phyloP scores from a whole-genome alignment of 2,888 invertebrate genomes.

The Acronicta aceris region DNA sequence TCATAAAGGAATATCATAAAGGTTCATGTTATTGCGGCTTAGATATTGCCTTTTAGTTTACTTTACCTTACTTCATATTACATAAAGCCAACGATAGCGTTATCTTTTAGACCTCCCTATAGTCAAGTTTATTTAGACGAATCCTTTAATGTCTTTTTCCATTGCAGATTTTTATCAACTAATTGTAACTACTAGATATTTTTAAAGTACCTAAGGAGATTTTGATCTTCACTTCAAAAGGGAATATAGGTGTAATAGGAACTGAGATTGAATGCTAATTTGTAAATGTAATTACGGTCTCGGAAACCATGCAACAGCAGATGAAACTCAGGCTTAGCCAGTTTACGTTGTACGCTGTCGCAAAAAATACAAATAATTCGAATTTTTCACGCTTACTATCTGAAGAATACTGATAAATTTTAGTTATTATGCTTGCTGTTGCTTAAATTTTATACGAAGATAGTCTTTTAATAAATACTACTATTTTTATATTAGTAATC shows the following conservation, averaged over 20 bases:
- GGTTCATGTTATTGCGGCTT: slow-evolving; percentile 72
- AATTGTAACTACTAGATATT: slow-evolving; percentile 15
- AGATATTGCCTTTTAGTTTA: slow-evolving; percentile 72
- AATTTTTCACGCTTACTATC: too few relatives aligned
- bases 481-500: slow-evolving; percentile 19
- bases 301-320: background rate
- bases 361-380: background rate
- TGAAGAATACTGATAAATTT: too few relatives aligned
- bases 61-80: slow-evolving; percentile 64
- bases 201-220: slow-evolving; percentile 11
- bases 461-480: background rate
- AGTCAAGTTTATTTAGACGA: slow-evolving; percentile 43
- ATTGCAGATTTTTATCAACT: slow-evolving; percentile 42
- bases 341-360: background rate
- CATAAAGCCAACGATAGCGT: slow-evolving; percentile 62
- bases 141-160: slow-evolving; percentile 45
- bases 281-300: slow-evolving; percentile 2
- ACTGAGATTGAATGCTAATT: slow-evolving; percentile 3
- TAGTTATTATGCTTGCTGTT: background rate
- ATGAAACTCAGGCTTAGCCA: background rate
- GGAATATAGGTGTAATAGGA: slow-evolving; percentile 1
- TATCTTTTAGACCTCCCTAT: slow-evolving; percentile 61
- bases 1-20: slow-evolving; percentile 75
- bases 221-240: slow-evolving; percentile 9
- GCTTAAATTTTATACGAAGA: background rate